A percentile compares a stretch with the other conserved stretches of the same genome.
These are phyloP conservation scores for Beaufortia kweichowensis DNA, from an alignment of 2,113 vertebrate genomes.

Conservation along the genomic window DNA sequence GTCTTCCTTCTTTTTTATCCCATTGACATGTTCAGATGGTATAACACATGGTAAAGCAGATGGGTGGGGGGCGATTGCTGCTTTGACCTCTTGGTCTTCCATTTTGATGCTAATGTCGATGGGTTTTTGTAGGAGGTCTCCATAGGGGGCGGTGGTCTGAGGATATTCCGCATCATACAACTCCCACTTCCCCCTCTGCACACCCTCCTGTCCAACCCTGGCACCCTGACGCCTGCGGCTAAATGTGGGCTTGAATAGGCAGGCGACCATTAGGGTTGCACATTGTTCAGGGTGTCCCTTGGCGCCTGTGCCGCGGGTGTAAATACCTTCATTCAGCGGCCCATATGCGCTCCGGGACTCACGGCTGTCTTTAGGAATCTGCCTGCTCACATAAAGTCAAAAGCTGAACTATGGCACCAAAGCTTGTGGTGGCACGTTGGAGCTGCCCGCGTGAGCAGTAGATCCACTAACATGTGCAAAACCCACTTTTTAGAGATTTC, in stretches of 20 bases:
- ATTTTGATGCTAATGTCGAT: slow-evolving; percentile 75
- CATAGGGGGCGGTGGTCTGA: slow-evolving; percentile 46
- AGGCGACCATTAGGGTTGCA: slow-evolving; percentile 48
- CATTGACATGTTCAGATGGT: slow-evolving; percentile 42
- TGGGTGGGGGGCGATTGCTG: slow-evolving; percentile 58
- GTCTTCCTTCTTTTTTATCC: slow-evolving; percentile 9
- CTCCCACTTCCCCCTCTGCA: slow-evolving; percentile 10
- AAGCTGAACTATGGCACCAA: slow-evolving; percentile 14
- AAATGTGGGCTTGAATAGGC: slow-evolving; percentile 58
- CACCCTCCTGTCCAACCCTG: slow-evolving; percentile 38
- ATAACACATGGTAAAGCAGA: slow-evolving; percentile 68
- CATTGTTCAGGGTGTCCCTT: slow-evolving; percentile 59
- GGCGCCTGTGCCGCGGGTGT: slow-evolving; percentile 46
- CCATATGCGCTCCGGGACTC: slow-evolving; percentile 20
- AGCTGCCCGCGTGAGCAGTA: slow-evolving; percentile 1
- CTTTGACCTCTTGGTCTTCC: slow-evolving; percentile 60
- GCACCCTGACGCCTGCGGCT: slow-evolving; percentile 45
- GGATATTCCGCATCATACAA: slow-evolving; percentile 44
- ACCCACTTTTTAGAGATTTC: not conserved
- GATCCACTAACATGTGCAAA: slow-evolving; percentile 5
- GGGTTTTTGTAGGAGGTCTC: slow-evolving; percentile 63
- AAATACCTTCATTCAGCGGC: slow-evolving; percentile 70
- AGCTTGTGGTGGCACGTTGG: slow-evolving; percentile 26
- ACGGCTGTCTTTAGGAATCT: slow-evolving; percentile 64
- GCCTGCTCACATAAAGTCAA: slow-evolving; percentile 44